These are phyloP conservation scores for Drosophila watanabei DNA, from an alignment of 1,140 invertebrate species.

Conservation along the genomic window DNA sequence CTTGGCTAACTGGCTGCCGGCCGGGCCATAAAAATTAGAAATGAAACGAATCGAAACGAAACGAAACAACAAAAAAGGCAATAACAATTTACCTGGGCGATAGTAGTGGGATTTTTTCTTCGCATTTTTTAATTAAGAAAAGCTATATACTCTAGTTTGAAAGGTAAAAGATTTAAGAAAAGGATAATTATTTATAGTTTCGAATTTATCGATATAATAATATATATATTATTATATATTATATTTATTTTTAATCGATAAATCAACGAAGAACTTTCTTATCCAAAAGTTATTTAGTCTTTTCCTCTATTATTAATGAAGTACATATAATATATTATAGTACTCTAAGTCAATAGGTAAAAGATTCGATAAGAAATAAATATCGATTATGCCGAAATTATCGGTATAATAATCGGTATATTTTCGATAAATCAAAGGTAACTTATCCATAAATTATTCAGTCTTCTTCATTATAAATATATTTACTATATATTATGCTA, in stretches of 20 bases:
- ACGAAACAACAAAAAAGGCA: constrained; percentile 10
- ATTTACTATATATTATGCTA: no score
- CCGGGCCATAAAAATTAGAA: constrained; percentile 44
- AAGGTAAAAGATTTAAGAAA: not conserved
- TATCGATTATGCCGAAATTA: no score
- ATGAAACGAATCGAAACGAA: constrained; percentile 12
- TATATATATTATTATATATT: not conserved
- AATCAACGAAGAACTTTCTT: not conserved
- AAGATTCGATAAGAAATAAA: no score
- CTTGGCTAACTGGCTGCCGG: constrained; percentile 74
- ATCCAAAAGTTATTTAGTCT: not conserved
- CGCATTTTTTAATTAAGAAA: not conserved
- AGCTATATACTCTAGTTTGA: not conserved
- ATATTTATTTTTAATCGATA: not conserved
- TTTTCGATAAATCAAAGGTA: no score
- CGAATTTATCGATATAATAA: not conserved
- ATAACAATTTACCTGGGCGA: constrained; percentile 21
- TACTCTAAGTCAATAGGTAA: no score
- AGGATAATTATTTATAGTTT: not conserved
- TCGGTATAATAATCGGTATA: no score
- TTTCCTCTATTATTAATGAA: no score
- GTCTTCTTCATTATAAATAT: no score
- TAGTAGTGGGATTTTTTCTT: constrained; percentile 8
- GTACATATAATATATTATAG: no score
- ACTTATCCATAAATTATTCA: no score